Percentiles rank a stretch among this genome's conserved stretches.
phyloP scores from a whole-genome alignment of 37 sponge, comb jelly and placozoan genomes.

The Bolinopsis microptera region DNA sequence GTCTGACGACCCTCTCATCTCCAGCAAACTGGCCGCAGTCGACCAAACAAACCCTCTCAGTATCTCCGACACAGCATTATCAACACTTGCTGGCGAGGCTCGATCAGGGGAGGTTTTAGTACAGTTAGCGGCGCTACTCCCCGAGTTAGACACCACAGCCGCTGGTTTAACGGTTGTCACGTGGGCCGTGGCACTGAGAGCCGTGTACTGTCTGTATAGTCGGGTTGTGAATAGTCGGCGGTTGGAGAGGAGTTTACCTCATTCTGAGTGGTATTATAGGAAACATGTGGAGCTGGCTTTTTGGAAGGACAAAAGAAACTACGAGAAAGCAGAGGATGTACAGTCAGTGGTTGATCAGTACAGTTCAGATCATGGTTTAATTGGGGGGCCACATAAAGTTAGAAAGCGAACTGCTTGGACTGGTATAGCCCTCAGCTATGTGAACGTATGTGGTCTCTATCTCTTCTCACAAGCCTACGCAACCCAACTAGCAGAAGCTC shows the following conservation, averaged over 20 bases:
- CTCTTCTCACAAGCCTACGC: not conserved
- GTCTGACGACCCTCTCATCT: not conserved
- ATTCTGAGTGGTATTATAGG: not conserved
- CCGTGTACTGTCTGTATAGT: not conserved
- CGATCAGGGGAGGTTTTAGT: not conserved
- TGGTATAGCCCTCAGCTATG: not conserved
- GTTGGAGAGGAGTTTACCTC: not conserved
- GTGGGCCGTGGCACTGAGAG: not conserved
- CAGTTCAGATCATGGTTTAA: not conserved
- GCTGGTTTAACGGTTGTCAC: not conserved
- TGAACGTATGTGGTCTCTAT: not conserved
- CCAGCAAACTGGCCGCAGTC: not conserved
- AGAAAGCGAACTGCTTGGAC: not conserved
- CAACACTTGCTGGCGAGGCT: not conserved
- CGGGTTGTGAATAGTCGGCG: not conserved
- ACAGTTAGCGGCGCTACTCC: not conserved
- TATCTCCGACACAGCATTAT: not conserved
- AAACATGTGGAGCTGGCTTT: not conserved
- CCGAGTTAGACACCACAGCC: not conserved
- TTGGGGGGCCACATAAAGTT: not conserved
- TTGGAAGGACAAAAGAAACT: not conserved
- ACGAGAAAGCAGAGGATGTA: not conserved
- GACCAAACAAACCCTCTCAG: not conserved
- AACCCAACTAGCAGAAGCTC: not conserved
- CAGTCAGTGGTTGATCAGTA: not conserved